These are phyloP conservation scores for Venturia canescens DNA, from an alignment of 1,140 invertebrate species.

Conservation along the genomic window DNA sequence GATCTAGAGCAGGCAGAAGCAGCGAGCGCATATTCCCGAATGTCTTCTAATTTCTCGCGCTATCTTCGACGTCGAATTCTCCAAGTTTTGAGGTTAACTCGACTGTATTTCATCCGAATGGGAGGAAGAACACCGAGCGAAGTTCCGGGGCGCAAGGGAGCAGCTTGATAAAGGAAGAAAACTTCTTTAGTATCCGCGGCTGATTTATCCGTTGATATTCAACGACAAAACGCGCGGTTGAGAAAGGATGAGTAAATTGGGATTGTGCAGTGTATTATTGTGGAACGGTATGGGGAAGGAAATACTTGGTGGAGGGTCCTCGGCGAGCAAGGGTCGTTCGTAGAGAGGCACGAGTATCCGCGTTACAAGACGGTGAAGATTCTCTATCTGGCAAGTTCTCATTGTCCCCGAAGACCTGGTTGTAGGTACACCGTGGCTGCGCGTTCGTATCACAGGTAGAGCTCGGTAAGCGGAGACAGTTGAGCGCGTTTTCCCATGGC, in stretches of 20 bases:
- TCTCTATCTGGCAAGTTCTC: constrained; percentile 18
- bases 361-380: neutral
- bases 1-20: neutral
- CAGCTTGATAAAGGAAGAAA: neutral
- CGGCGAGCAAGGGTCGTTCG: constrained; percentile 8
- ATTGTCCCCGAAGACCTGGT: constrained; percentile 15
- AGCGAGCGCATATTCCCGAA: neutral
- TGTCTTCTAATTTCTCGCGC: neutral
- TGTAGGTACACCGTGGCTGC: constrained; percentile 35
- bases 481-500: constrained; percentile 72
- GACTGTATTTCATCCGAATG: neutral
- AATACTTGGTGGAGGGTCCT: constrained; percentile 22
- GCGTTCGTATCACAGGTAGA: constrained; percentile 4
- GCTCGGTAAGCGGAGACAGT: constrained; percentile 55
- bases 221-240: constrained; percentile 19
- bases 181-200: neutral
- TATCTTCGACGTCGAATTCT: neutral
- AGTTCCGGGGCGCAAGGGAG: neutral
- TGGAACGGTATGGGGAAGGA: constrained; percentile 22
- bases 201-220: constrained; percentile 17
- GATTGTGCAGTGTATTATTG: constrained; percentile 25
- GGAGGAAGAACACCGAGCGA: neutral
- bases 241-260: constrained; percentile 38
- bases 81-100: neutral
- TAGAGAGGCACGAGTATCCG: neutral